Evolutionary conservation across 2,113 vertebrate species (phyloP), one percentile per base, ranked within the genome.

Genomic region (Macaca fascicularis): DNA sequence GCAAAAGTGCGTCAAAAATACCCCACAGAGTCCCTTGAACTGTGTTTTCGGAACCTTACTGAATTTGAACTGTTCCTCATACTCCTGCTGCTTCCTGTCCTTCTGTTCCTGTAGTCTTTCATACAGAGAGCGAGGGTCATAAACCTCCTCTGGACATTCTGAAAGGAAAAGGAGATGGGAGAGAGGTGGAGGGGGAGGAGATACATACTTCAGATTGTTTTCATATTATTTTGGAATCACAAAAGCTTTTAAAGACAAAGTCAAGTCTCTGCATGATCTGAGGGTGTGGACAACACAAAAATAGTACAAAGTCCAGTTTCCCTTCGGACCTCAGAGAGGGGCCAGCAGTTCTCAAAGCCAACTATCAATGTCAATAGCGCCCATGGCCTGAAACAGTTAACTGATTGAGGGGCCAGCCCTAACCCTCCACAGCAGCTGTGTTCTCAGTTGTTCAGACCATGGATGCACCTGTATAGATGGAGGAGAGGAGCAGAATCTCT

Each of bases 1-100:
- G 45, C 72, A 80, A 90, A 91, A 70, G 50, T n/a, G 20, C 70
- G 74, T 40, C 35, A 61, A 12, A 89, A 83, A 84, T 57, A 43
- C 67, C 83, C 43, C 11, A 7, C 6, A 25, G 85, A 82, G 30
- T 22, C 32, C 59, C 64, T 2, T 3, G 25, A 40, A 52, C 6
- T 92, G 2, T 52, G 81, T 64, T 85, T 59, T 27, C 69, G 48
- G 79, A 80, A 45, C 85, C 99, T 99, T 99, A 99, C 99, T 99
- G 99, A 99, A 99, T 99, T 99, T 99, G 97, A 99, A 99, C 95
- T 99, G 99, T 97, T 99, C 99, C 96, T 99, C 99, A 98, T 98
- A 99, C 52, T 99, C 99, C 97, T 99, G 99, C 97, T 99, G 99
- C 94, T 99, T 99, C 98, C 99, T 99, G 90, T 99, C 99, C 89